Conservation (phyloP, 1,140 invertebrate species). For the Drosophila lacertosa region DNA sequence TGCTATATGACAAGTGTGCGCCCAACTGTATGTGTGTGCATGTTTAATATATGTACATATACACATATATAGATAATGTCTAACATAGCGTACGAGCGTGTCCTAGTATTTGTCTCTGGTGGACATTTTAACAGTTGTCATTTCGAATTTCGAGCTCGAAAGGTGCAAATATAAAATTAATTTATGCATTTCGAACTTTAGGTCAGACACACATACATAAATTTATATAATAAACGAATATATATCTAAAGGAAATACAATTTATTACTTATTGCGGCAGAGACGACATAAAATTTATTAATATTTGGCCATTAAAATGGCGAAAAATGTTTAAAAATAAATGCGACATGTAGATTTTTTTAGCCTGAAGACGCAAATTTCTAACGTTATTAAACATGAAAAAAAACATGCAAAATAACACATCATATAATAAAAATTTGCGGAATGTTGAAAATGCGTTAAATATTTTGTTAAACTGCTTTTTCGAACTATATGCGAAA, state of each 20-base stretch:
- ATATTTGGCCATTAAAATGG: conserved; percentile 69
- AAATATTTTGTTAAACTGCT: conserved; percentile 57
- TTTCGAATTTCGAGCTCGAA: conserved; percentile 75
- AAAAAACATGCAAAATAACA: no score
- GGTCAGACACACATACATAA: conserved; percentile 51
- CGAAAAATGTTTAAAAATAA: conserved; percentile 73
- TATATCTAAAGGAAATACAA: conserved; percentile 63
- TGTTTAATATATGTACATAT: neutral
- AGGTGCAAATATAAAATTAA: conserved; percentile 64
- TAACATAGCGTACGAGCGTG: conserved; percentile 28
- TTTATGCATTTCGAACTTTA: conserved; percentile 42
- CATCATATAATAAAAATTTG: conserved; percentile 43
- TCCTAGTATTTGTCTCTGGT: conserved; percentile 35
- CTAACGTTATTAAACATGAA: conserved; percentile 47
- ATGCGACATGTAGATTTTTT: conserved; percentile 50
- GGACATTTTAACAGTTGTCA: conserved; percentile 68
- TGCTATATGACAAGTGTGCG: conserved; percentile 52
- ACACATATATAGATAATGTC: conserved; percentile 21
- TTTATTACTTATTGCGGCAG: conserved; percentile 75
- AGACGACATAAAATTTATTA: conserved; percentile 75
- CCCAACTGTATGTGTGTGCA: conserved; percentile 11
- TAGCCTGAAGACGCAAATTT: conserved; percentile 52
- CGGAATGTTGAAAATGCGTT: conserved; percentile 71
- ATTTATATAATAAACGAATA: no score
- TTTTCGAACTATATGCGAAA: conserved; percentile 33